Evolutionary conservation across 2,113 vertebrate genomes (phyloP).

Genomic region (Dromas ardeola): DNA sequence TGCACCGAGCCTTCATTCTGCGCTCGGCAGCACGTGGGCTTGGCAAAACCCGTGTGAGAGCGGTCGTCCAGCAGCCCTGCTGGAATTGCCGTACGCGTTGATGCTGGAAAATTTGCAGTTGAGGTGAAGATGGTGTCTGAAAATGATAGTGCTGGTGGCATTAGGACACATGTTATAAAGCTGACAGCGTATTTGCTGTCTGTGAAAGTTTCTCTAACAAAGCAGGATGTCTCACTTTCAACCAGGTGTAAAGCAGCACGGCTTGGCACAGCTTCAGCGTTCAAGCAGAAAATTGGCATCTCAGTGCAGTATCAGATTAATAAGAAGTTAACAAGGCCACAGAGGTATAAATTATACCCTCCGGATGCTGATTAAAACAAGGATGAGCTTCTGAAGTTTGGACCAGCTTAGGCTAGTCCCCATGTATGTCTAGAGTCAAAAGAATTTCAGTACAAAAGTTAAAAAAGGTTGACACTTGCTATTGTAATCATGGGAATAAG

Average conservation of each 20-base stretch:
- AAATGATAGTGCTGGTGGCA: neutral
- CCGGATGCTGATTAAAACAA: neutral
- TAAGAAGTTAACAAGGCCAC: neutral
- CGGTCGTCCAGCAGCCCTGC: neutral
- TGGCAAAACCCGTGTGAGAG: neutral
- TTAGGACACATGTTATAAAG: neutral
- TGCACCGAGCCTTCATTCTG: neutral
- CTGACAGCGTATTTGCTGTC: neutral
- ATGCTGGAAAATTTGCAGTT: neutral
- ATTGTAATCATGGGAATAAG: neutral
- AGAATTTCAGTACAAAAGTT: neutral
- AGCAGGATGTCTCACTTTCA: neutral
- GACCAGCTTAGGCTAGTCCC: neutral
- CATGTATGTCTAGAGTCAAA: neutral
- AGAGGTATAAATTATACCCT: neutral
- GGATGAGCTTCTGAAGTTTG: neutral
- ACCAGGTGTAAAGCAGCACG: neutral
- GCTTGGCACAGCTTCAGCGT: neutral
- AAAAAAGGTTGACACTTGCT: neutral
- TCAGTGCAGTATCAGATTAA: neutral
- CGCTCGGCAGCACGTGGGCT: neutral
- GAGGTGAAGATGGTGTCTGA: neutral
- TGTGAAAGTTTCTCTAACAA: neutral
- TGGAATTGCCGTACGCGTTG: accelerated
- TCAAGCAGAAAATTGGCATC: neutral